These are phyloP conservation scores for Protobothrops mucrosquamatus DNA, from an alignment of 2,113 vertebrate genomes.

Conservation along the genomic window DNA sequence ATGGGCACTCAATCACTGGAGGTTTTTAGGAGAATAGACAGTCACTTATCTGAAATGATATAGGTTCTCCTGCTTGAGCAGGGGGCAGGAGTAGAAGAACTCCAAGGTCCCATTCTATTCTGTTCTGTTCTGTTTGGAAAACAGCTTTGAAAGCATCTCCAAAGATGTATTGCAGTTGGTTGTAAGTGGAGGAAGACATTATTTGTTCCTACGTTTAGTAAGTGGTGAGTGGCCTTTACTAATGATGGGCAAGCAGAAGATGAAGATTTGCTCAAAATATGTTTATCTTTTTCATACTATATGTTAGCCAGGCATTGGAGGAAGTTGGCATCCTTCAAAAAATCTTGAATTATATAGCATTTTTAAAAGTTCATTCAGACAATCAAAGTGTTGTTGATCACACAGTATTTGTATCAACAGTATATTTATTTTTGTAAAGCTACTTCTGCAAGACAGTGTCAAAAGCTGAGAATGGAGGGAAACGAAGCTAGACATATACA, in stretches of 20 bases:
- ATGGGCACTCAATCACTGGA: background rate
- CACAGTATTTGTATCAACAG: background rate
- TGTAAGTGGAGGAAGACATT: background rate
- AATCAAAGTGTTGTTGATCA: background rate
- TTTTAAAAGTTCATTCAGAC: background rate
- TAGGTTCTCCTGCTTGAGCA: background rate
- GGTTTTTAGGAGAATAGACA: background rate
- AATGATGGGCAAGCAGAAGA: background rate
- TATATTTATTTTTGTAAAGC: background rate
- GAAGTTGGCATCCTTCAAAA: background rate
- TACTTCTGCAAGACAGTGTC: too few species aligned
- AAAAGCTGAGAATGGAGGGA: background rate
- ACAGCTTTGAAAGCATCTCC: background rate
- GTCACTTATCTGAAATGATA: background rate
- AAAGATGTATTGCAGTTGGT: background rate
- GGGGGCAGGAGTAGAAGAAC: too few species aligned
- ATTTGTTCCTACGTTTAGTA: background rate
- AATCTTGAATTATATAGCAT: fast-evolving
- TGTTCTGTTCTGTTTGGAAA: background rate
- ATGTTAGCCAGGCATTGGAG: background rate
- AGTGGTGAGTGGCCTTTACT: background rate
- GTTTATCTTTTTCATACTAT: background rate
- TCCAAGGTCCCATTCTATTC: too few species aligned
- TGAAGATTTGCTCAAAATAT: background rate
- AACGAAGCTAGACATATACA: background rate